Percentiles rank a stretch among this genome's conserved stretches.
Conservation (phyloP, 2,888 invertebrate genomes). For the Oscheius sp. region DNA sequence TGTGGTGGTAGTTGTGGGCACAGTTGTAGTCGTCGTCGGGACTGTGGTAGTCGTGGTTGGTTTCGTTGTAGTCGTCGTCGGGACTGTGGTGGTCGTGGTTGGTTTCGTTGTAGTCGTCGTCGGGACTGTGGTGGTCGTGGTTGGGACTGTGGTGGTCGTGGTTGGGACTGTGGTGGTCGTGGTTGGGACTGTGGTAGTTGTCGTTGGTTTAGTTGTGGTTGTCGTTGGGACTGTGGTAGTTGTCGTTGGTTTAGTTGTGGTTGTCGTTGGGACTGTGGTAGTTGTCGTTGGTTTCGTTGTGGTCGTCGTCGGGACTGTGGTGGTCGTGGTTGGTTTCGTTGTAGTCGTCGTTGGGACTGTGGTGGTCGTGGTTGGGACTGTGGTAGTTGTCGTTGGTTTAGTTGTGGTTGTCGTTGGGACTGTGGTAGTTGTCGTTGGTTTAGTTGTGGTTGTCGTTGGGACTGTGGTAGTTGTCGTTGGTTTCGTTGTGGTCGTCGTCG, state of each 20-base stretch:
- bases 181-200: not conserved
- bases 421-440: no score
- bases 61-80: not conserved
- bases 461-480: no score
- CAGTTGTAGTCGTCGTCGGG: not conserved
- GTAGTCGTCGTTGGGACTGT: no score
- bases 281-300: not conserved
- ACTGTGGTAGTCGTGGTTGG: not conserved
- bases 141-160: not conserved
- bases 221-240: not conserved
- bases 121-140: not conserved
- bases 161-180: not conserved
- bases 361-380: no score
- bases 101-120: not conserved
- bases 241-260: not conserved
- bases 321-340: no score
- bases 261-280: not conserved
- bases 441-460: no score
- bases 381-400: no score
- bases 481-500: no score
- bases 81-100: not conserved
- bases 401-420: no score
- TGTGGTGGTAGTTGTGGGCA: not conserved
- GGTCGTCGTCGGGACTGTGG: not conserved
- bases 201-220: not conserved